Conservation (phyloP, 53 echinoderm and acorn worm species). For the Actinopyga echinites region DNA sequence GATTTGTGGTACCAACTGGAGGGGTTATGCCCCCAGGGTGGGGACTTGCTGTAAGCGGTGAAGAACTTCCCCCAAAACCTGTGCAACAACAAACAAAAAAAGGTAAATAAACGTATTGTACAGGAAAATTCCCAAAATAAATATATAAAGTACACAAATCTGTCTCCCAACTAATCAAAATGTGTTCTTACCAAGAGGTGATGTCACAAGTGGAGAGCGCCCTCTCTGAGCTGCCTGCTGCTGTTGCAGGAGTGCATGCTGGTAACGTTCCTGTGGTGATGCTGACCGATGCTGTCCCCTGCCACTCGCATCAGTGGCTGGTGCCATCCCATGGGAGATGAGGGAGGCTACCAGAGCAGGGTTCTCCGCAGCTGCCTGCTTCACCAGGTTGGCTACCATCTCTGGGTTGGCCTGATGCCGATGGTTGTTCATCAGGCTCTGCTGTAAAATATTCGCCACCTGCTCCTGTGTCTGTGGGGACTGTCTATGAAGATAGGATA, state of each 20-base stretch:
- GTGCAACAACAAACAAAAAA: background rate
- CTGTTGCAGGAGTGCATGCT: slow-evolving; percentile 2
- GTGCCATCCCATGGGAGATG: slow-evolving; percentile 54
- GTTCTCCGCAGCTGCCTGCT: slow-evolving; percentile 81
- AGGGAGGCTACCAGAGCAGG: slow-evolving; percentile 81
- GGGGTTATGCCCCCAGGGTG: slow-evolving; percentile 57
- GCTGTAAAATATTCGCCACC: slow-evolving; percentile 32
- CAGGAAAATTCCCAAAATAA: too few species aligned
- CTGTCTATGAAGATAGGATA: background rate
- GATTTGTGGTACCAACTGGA: slow-evolving; percentile 51
- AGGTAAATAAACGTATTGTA: too few species aligned
- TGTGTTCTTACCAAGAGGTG: slow-evolving; percentile 23
- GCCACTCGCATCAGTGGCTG: background rate
- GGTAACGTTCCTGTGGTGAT: slow-evolving; percentile 49
- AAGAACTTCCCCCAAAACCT: slow-evolving; percentile 75
- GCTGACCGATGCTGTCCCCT: background rate
- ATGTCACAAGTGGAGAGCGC: slow-evolving; percentile 30
- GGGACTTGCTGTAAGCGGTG: slow-evolving; percentile 66
- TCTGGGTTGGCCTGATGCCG: slow-evolving; percentile 79
- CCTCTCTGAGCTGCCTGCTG: slow-evolving; percentile 21
- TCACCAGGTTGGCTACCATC: slow-evolving; percentile 73
- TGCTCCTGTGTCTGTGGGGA: slow-evolving; percentile 27
- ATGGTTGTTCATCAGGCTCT: slow-evolving; percentile 22
- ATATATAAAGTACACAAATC: too few species aligned
- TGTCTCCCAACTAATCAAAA: background rate